Percentiles rank a stretch among this genome's conserved stretches.
These are phyloP conservation scores for Anabacerthia variegaticeps DNA, from an alignment of 2,797 vertebrate species.

Conservation along the genomic window DNA sequence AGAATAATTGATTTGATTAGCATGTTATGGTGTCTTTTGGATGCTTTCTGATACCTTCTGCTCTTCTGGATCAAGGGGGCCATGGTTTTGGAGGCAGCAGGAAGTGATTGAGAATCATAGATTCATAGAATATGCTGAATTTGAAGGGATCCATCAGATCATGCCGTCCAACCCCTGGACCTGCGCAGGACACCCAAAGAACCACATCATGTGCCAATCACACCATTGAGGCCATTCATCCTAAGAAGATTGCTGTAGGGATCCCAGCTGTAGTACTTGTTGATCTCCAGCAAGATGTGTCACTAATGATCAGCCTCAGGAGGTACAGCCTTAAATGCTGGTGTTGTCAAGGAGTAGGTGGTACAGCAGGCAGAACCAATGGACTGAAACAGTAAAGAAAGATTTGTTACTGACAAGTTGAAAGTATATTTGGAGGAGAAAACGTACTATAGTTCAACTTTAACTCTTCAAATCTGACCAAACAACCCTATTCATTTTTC, in stretches of 20 bases:
- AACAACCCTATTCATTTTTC: background rate
- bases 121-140: background rate
- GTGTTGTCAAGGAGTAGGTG: background rate
- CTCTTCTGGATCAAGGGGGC: background rate
- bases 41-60: background rate
- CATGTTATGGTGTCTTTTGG: background rate
- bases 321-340: background rate
- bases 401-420: background rate
- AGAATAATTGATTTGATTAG: background rate
- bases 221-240: background rate
- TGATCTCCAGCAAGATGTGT: background rate
- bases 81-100: background rate
- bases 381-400: conserved; percentile 11
- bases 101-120: background rate
- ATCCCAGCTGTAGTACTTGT: background rate
- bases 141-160: background rate
- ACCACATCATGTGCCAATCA: background rate
- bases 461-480: background rate
- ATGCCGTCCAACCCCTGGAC: background rate
- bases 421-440: background rate
- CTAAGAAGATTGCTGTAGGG: background rate
- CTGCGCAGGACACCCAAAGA: background rate
- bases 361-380: background rate
- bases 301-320: background rate
- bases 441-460: background rate